Base-by-base conservation (phyloP, 2,113 vertebrate genomes). In the Anhinga anhinga region DNA sequence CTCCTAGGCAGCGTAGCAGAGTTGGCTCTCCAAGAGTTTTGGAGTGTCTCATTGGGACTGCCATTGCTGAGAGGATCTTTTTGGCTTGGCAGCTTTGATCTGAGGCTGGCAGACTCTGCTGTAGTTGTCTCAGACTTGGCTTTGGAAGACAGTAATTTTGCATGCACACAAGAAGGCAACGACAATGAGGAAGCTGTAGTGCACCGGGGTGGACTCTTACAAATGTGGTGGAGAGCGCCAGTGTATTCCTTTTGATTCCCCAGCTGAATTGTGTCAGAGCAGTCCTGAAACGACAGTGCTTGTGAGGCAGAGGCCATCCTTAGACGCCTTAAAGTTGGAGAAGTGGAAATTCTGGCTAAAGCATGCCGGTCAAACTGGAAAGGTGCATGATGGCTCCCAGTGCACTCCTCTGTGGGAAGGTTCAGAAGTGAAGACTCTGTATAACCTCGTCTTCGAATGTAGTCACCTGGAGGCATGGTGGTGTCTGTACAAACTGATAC, bases 291-390 rank as follows among this genome's bases (percentile, higher is more conserved):
- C 40, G 80, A 26, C 26, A 49, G 30, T 3, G 80, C 61, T 25
- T 97, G 94, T 18, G 93, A 96, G 17, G 98, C 65, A 22, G 97
- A 97, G 34, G 97, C 55, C n/a, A 97, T 99, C 91, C 99, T 98
- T 87, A 99, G 97, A 56, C 98, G 98, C 82, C 99, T 98, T 83
- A 99, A 71, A 14, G 99, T 99, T 38, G 99, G 99, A 56, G 99
- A 99, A 5, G 98, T 99, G 53, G 99, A 99, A 97, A 99, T 99
- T 70, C 98, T 98, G 29, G 96, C 98, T 1, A 97, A 98, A 19
- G 98, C 99, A 26, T 99, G 98, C 10, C 98, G 98, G 67, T 99
- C 92, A 79, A 99, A 99, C 88, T 98, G 98, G 86, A 98, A 98
- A 6, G 98, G 92, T 4, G 88, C 93, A 1, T 88, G 93, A 8